Evolutionary conservation across 1,140 invertebrate genomes (phyloP).

Genomic region (Hyposmocoma kahamanoa): DNA sequence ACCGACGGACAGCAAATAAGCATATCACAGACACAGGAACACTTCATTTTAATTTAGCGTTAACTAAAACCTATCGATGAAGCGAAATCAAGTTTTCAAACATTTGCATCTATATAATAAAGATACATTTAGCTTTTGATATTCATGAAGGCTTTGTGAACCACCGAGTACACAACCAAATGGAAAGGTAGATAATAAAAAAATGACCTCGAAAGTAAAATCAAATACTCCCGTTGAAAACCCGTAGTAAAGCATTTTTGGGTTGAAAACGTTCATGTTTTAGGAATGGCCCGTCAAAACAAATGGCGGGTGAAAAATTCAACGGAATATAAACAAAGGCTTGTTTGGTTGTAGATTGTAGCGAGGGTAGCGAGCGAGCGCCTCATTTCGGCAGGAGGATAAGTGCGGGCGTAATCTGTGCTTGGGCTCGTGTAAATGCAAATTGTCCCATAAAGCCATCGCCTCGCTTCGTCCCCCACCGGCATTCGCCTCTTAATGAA

Average conservation of each 20-base stretch:
- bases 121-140: conserved; percentile 1
- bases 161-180: not conserved
- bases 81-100: not conserved
- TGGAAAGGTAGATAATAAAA: conserved; percentile 16
- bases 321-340: conserved; percentile 61
- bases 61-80: not conserved
- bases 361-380: conserved; percentile 32
- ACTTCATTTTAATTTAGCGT: no score
- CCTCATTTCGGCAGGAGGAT: conserved; percentile 63
- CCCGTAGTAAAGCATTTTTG: conserved; percentile 35
- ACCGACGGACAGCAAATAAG: not conserved
- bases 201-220: conserved; percentile 20
- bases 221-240: conserved; percentile 14
- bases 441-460: conserved; percentile 70
- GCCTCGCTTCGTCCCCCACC: conserved; percentile 19
- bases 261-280: conserved; percentile 36
- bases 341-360: conserved; percentile 52
- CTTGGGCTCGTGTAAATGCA: conserved; percentile 71
- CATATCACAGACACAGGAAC: no score
- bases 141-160: conserved; percentile 5
- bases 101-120: conserved; percentile 4
- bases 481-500: conserved; percentile 55
- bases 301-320: conserved; percentile 63
- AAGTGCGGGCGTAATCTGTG: conserved; percentile 68
- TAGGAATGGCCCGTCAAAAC: conserved; percentile 54